These are phyloP conservation scores for Hippoglossus stenolepis DNA, from an alignment of 2,113 vertebrate species.

Conservation along the genomic window DNA sequence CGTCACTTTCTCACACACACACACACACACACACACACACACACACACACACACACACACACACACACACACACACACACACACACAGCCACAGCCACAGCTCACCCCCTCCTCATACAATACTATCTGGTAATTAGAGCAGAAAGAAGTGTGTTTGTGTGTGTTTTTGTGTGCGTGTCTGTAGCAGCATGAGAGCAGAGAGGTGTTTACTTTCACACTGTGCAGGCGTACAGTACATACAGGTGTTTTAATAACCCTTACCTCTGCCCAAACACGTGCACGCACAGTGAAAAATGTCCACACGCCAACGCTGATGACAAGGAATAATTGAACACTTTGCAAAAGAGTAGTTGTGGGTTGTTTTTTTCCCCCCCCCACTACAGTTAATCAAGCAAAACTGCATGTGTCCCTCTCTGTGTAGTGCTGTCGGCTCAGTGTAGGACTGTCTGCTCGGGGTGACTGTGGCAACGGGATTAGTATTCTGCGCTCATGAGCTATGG, in stretches of 20 bases:
- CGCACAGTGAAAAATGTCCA: conserved; percentile 35
- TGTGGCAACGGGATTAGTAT: conserved; percentile 79
- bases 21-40: not conserved
- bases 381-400: conserved; percentile 43
- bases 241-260: conserved; percentile 70
- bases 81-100: not conserved
- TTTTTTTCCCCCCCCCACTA: not conserved
- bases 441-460: conserved; percentile 55
- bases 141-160: conserved; percentile 25
- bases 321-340: conserved; percentile 38
- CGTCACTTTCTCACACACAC: conserved; percentile 9
- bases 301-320: conserved; percentile 29
- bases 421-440: not conserved
- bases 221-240: conserved; percentile 32
- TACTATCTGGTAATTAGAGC: conserved; percentile 74
- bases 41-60: not conserved
- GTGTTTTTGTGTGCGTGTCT: conserved; percentile 14
- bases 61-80: not conserved
- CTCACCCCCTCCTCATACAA: conserved; percentile 45
- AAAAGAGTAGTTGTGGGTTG: conserved; percentile 19
- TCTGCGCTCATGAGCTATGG: conserved; percentile 69
- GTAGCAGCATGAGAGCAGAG: conserved; percentile 37
- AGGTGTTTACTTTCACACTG: conserved; percentile 66
- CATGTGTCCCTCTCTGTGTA: not conserved
- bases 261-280: conserved; percentile 2